Evolutionary conservation across 2,113 vertebrate species (phyloP).

Genomic region (Hippocampus mohnikei): DNA sequence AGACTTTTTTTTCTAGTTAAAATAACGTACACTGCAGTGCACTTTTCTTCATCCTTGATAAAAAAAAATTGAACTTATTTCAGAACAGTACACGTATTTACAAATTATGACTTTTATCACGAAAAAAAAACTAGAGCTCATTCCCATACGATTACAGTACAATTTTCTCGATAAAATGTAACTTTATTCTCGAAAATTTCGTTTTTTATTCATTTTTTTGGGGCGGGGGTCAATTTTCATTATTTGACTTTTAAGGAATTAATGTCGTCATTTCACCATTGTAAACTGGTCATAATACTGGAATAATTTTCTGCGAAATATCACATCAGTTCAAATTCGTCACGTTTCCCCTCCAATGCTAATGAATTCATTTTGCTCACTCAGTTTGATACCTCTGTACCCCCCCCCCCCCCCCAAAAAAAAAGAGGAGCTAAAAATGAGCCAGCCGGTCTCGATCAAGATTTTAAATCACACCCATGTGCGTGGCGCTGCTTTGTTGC

Average conservation of each 20-base stretch:
- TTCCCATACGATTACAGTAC: too few species aligned
- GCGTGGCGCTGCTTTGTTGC: constrained; percentile 42
- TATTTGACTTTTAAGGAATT: neutral
- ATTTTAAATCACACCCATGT: constrained; percentile 41
- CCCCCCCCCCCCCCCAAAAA: neutral
- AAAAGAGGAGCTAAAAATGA: constrained; percentile 9
- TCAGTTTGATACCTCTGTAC: neutral
- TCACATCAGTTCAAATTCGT: neutral
- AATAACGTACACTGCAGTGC: too few species aligned
- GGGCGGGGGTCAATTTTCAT: too few species aligned
- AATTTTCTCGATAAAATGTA: too few species aligned
- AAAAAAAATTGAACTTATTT: too few species aligned
- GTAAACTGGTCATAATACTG: neutral
- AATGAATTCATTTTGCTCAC: neutral
- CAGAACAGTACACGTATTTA: too few species aligned
- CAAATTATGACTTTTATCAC: too few species aligned
- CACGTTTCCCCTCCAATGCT: neutral
- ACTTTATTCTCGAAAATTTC: neutral
- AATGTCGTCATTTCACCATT: neutral
- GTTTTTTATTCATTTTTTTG: neutral
- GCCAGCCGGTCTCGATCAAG: constrained; percentile 23
- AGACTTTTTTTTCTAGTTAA: too few species aligned
- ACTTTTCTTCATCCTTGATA: too few species aligned
- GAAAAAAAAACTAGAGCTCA: too few species aligned
- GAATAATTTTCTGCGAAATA: neutral